Conservation (phyloP, 2,113 vertebrate species). For the Catharus minimus region DNA sequence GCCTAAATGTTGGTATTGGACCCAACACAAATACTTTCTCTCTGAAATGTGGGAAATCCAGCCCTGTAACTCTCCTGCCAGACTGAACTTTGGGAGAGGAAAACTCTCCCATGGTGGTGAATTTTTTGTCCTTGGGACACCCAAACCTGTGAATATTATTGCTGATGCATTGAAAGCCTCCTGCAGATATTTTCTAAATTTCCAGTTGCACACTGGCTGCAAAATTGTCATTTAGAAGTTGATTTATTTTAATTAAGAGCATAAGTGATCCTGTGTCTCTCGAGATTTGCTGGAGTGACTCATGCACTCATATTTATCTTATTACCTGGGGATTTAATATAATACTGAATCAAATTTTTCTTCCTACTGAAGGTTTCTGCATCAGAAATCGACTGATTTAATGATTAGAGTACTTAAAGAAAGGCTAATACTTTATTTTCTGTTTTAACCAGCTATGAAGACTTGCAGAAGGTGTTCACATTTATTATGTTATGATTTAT, state of each 20-base stretch:
- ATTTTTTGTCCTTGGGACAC: not conserved
- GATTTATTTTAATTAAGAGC: not conserved
- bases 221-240: not conserved
- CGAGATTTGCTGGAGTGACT: not conserved
- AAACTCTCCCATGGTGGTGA: accelerated
- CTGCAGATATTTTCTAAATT: not conserved
- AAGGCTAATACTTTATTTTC: not conserved
- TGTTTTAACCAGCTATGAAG: not conserved
- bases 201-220: not conserved
- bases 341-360: not conserved
- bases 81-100: not conserved
- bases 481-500: not conserved
- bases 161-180: not conserved
- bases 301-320: not conserved
- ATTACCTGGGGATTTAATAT: not conserved
- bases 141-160: not conserved
- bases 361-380: not conserved
- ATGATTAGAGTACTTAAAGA: not conserved
- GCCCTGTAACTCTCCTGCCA: not conserved
- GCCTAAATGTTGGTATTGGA: not conserved
- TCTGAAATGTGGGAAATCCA: not conserved
- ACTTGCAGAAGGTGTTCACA: not conserved
- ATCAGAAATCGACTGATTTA: not conserved
- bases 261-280: not conserved
- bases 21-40: not conserved